Evolutionary conservation across 2,888 invertebrate genomes (phyloP).

Genomic region (Hypercompe scribonia): DNA sequence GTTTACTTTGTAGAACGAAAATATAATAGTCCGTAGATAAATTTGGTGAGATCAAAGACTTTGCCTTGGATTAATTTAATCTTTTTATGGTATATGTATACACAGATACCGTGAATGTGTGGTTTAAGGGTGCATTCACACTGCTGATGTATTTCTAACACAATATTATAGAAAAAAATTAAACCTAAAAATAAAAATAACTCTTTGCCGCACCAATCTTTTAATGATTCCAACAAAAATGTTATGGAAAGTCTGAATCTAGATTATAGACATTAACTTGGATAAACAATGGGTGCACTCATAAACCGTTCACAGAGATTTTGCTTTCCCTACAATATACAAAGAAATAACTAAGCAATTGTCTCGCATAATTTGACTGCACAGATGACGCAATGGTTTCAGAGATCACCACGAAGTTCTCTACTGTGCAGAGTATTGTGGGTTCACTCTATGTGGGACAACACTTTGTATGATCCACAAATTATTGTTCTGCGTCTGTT

Average conservation of each 20-base stretch:
- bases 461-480: no score
- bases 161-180: neutral
- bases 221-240: no score
- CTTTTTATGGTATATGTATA: slow-evolving; percentile 41
- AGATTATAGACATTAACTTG: neutral
- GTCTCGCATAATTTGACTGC: neutral
- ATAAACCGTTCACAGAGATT: neutral
- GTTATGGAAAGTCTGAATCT: no score
- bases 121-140: slow-evolving; percentile 16
- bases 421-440: no score
- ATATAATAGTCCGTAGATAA: slow-evolving; percentile 51
- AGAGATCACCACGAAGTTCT: no score
- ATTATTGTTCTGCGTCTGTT: no score
- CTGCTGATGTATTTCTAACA: neutral
- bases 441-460: no score
- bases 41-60: slow-evolving; percentile 55
- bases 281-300: neutral
- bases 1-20: slow-evolving; percentile 45
- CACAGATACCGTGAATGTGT: slow-evolving; percentile 34
- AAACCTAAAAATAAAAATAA: no score
- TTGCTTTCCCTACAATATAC: neutral
- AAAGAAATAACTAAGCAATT: neutral
- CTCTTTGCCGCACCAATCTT: no score
- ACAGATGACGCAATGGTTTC: no score
- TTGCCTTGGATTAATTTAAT: slow-evolving; percentile 45